Evolutionary conservation across 2,888 invertebrate genomes (phyloP).

Genomic region (Meandrusa payeni): DNA sequence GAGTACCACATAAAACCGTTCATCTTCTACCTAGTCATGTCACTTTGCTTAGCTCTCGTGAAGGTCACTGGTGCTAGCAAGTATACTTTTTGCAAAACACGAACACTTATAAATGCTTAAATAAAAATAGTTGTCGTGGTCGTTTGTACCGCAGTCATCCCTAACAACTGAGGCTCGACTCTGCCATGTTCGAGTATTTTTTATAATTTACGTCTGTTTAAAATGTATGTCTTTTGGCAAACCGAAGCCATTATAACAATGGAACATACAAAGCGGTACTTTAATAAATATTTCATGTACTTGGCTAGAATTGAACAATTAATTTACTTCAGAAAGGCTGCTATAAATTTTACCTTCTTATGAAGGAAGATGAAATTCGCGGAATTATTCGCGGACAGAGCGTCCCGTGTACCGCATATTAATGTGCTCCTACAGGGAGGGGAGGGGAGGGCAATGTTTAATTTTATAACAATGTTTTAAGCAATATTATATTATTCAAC

Average conservation of each 20-base stretch:
- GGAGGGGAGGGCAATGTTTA: background rate
- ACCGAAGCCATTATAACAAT: conserved; percentile 14
- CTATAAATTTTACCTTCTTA: conserved; percentile 21
- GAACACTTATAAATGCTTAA: too few species aligned
- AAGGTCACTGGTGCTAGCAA: too few species aligned
- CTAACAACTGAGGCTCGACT: too few species aligned
- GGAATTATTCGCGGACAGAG: conserved; percentile 7
- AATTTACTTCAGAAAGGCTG: conserved; percentile 23
- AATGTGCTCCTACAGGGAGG: background rate
- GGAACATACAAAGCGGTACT: conserved; percentile 16
- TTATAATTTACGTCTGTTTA: conserved; percentile 1
- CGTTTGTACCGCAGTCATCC: too few species aligned
- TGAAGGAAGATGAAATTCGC: conserved; percentile 15
- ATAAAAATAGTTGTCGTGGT: too few species aligned
- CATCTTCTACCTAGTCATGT: too few species aligned
- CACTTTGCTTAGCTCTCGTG: too few species aligned
- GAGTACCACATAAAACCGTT: too few species aligned
- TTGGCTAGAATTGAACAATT: conserved; percentile 24
- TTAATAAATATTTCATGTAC: conserved; percentile 25
- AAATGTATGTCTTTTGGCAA: conserved; percentile 16
- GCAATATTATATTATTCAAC: too few species aligned
- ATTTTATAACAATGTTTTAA: too few species aligned
- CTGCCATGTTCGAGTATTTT: too few species aligned
- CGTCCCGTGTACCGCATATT: background rate
- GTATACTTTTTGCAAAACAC: too few species aligned